Percentiles rank a stretch among this genome's conserved stretches.
These are phyloP conservation scores for Sciurus niger DNA, from an alignment of 2,113 vertebrate genomes.

Conservation along the genomic window DNA sequence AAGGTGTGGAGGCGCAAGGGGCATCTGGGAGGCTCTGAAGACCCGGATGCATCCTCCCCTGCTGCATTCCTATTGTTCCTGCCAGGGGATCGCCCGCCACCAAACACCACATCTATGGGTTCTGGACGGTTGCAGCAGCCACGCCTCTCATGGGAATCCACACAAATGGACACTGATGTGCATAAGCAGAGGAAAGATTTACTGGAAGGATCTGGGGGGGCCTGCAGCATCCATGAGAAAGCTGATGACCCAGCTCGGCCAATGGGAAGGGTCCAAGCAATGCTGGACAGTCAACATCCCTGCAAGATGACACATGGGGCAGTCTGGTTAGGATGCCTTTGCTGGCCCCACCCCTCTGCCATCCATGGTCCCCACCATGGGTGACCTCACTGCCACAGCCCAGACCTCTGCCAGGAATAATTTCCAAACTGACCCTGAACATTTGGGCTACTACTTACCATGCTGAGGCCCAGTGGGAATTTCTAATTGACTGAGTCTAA, in stretches of 20 bases:
- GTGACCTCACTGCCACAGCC: neutral
- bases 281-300: neutral
- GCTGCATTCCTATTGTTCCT: neutral
- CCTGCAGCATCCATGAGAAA: neutral
- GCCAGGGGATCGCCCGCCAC: neutral
- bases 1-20: neutral
- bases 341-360: neutral
- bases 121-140: neutral
- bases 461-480: neutral
- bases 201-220: neutral
- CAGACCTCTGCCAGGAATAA: neutral
- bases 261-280: neutral
- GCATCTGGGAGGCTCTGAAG: neutral
- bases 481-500: neutral
- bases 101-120: accelerated
- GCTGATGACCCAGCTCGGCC: neutral
- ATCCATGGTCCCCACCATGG: neutral
- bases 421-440: neutral
- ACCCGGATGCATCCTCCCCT: neutral
- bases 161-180: neutral
- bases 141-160: neutral
- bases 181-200: neutral
- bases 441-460: neutral
- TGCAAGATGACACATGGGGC: neutral
- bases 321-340: neutral